Evolutionary conservation across 2,113 vertebrate genomes (phyloP).

Genomic region (Mus pahari): DNA sequence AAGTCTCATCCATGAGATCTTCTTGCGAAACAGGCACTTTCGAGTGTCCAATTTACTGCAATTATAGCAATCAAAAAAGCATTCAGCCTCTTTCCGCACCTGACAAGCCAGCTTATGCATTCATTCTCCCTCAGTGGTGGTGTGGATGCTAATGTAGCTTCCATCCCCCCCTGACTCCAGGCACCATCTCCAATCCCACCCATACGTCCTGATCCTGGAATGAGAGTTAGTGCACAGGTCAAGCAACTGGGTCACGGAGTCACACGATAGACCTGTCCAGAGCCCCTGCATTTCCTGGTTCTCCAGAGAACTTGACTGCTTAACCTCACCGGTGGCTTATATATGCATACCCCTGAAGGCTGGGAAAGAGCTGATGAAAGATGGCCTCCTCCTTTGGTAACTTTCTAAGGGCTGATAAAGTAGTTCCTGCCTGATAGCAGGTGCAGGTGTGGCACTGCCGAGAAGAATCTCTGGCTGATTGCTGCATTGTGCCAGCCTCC

Average conservation of each 20-base stretch:
- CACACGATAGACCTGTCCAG: neutral
- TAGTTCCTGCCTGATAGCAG: constrained; percentile 67
- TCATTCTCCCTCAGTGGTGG: constrained; percentile 76
- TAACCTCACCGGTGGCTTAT: constrained; percentile 71
- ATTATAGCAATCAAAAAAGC: constrained; percentile 91
- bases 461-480: constrained; percentile 79
- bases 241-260: neutral
- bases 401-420: constrained; percentile 81
- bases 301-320: constrained; percentile 65
- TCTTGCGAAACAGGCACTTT: constrained; percentile 85
- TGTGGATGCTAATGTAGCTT: constrained; percentile 72
- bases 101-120: constrained; percentile 83
- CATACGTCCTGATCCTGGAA: constrained; percentile 53
- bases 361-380: constrained; percentile 48
- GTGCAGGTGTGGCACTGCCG: constrained; percentile 79
- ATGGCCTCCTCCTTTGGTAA: constrained; percentile 59
- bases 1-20: constrained; percentile 86
- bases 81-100: constrained; percentile 87
- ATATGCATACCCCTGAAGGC: constrained; percentile 27
- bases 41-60: constrained; percentile 87
- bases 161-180: constrained; percentile 71
- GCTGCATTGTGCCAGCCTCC: constrained; percentile 79
- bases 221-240: neutral
- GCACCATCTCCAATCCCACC: constrained; percentile 68
- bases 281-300: neutral